These are phyloP conservation scores for Heloderma charlesbogerti DNA, from an alignment of 2,113 vertebrate species.

Conservation along the genomic window DNA sequence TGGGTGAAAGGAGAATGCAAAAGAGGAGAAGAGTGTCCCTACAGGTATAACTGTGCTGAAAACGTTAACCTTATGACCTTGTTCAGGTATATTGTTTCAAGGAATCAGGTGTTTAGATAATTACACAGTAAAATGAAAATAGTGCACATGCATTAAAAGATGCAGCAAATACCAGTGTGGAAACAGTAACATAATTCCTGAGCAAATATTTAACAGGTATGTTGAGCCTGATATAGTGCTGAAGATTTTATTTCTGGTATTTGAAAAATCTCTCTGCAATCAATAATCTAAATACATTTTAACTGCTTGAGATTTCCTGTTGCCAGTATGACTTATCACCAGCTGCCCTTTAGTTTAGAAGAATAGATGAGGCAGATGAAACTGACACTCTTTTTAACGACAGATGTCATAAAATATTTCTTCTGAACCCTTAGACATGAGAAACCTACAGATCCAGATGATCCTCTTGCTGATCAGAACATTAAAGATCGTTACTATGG, in stretches of 20 bases:
- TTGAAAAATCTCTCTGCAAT: rapidly evolving
- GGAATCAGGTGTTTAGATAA: background rate
- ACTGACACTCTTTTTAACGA: background rate
- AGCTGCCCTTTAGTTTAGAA: constrained; percentile 35
- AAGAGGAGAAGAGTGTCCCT: constrained; percentile 97
- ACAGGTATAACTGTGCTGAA: constrained; percentile 81
- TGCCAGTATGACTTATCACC: constrained; percentile 14
- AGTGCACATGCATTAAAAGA: background rate
- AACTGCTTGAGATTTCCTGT: constrained; percentile 27
- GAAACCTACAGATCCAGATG: constrained; percentile 97
- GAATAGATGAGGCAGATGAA: background rate
- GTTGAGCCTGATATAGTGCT: background rate
- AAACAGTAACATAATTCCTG: rapidly evolving
- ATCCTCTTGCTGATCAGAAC: constrained; percentile 97
- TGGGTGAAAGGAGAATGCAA: constrained; percentile 99
- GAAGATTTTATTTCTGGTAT: background rate
- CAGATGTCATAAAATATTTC: background rate
- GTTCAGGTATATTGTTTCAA: background rate
- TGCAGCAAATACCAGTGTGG: background rate
- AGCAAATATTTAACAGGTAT: background rate
- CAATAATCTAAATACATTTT: constrained; percentile 36
- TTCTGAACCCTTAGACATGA: constrained; percentile 85
- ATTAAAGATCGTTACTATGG: constrained; percentile 99
- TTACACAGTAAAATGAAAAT: rapidly evolving
- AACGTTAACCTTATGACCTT: rapidly evolving